Percentiles rank a stretch among this genome's conserved stretches.
Conservation (phyloP, 1,140 invertebrate genomes). For the Drosophila kikkawai region DNA sequence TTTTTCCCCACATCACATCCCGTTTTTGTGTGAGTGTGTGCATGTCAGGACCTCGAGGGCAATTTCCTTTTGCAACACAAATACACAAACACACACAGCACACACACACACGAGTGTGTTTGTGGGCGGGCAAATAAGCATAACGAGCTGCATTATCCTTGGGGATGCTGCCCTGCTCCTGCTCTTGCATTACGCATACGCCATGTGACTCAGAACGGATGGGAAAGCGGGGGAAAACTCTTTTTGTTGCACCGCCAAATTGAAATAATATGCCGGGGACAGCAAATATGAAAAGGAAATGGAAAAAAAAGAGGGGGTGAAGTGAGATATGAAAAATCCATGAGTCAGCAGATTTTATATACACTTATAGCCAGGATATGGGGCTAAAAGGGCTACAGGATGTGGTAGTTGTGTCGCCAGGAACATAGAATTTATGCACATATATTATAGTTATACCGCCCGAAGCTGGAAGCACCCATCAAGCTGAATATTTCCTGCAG, state of each 20-base stretch:
- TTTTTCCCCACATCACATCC: background rate
- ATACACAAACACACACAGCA: background rate
- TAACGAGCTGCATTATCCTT: constrained; percentile 77
- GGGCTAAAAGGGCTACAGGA: constrained; percentile 23
- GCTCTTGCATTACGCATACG: constrained; percentile 54
- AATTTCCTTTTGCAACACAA: constrained; percentile 33
- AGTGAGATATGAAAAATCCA: constrained; percentile 47
- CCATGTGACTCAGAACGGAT: constrained; percentile 59
- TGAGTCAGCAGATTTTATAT: constrained; percentile 28
- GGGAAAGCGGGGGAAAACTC: constrained; percentile 53
- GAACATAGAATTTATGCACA: background rate
- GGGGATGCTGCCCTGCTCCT: constrained; percentile 55
- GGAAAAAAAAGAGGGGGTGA: constrained; percentile 10
- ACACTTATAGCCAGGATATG: constrained; percentile 29
- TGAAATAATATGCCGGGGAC: constrained; percentile 80
- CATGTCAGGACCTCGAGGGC: constrained; percentile 56
- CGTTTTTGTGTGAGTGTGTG: constrained; percentile 28
- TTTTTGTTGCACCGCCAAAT: constrained; percentile 80
- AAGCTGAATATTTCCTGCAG: constrained; percentile 9
- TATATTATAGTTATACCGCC: background rate
- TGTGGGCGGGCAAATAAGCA: constrained; percentile 69
- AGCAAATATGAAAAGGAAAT: constrained; percentile 60
- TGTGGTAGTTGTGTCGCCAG: background rate
- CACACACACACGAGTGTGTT: constrained; percentile 20
- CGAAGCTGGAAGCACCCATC: constrained; percentile 5